Base-by-base conservation (phyloP, 2,888 invertebrate species). In the Cataglyphis cursor region DNA sequence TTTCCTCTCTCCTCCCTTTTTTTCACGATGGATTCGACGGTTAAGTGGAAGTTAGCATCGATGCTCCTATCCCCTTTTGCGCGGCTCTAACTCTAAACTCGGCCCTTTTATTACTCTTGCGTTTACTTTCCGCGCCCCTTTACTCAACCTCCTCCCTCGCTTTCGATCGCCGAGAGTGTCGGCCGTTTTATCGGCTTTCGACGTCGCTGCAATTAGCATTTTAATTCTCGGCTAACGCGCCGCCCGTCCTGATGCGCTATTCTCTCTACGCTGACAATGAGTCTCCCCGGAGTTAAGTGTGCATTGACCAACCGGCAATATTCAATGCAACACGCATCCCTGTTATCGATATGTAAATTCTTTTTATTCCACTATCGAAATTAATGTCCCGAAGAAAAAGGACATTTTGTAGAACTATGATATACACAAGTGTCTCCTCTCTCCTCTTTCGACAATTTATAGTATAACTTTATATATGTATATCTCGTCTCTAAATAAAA, bases 151-250 rank as follows among this genome's bases (percentile, higher is more conserved):
- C 65, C 35, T 21, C n/a, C 8, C 24, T 3, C 66, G 38, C 51
- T 41, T 41, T 41, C 54, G 54, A 28, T 54, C 66, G 57, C 28
- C 41, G 68, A 66, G 76, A 76, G 76, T 76, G 76, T 68, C 78
- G 78, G 78, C 72, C 78, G 78, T 80, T 80, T 80, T 70, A 80
- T 80, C 78, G 78, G 78, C 78, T 80, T 80, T 80, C 78, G 44
- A 80, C 78, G 78, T 80, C 78, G 78, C 78, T 80, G 78, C 78
- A 80, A 80, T 80, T 80, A 80, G 78, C 70, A 80, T 80, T 80
- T 80, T 80, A 80, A 80, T 80, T 80, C 72, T 80, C 78, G 59
- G 72, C 78, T 72, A 72, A 80, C 78, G 78, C 78, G 31, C 35
- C 78, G 59, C 35, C 70, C 59, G 57, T 31, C 31, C 57, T 78